Evolutionary conservation across 2,797 vertebrate species (phyloP).

Genomic region (Molossus alvarezi): DNA sequence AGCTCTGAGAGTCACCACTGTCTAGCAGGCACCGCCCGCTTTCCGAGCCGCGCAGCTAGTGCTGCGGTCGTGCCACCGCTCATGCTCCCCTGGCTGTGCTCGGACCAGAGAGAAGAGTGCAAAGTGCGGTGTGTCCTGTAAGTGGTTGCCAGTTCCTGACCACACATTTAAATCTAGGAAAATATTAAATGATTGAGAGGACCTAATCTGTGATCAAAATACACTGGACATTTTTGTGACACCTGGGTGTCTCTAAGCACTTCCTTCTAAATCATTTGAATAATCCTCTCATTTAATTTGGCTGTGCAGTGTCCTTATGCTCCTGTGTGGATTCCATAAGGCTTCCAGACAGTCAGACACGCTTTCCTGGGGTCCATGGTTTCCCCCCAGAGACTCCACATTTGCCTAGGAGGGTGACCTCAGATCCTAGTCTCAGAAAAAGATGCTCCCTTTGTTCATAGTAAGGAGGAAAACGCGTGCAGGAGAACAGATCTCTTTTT

Average conservation of each 20-base stretch:
- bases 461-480: background rate
- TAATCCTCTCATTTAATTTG: constrained; percentile 8
- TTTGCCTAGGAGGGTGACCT: background rate
- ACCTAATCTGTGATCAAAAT: constrained; percentile 33
- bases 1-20: background rate
- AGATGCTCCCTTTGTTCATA: constrained; percentile 2
- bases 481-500: constrained; percentile 4
- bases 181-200: constrained; percentile 15
- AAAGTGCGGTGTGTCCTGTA: background rate
- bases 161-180: constrained; percentile 9
- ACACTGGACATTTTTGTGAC: constrained; percentile 38
- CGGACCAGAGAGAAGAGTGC: background rate
- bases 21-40: background rate
- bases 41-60: accelerated
- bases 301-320: background rate
- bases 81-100: background rate
- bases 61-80: background rate
- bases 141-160: background rate
- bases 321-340: background rate
- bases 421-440: constrained; percentile 11
- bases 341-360: background rate
- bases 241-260: background rate
- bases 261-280: constrained; percentile 42
- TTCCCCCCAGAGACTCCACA: background rate
- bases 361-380: background rate